Base-by-base conservation (phyloP, 2,113 vertebrate species). In the Ammodytes marinus region DNA sequence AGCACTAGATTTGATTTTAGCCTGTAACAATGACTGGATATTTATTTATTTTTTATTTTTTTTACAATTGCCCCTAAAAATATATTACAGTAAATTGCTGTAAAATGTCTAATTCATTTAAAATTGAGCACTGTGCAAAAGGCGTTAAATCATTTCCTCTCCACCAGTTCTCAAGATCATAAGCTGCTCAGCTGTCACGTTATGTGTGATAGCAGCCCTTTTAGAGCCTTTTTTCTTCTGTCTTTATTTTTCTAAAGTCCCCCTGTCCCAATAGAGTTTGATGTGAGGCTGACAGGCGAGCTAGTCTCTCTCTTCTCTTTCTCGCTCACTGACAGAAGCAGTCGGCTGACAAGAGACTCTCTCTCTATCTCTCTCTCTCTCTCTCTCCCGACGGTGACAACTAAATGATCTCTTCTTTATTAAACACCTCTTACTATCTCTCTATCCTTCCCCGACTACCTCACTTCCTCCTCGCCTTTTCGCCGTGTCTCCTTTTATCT, bases 351-450 rank as follows among this genome's bases (percentile, higher is more conserved):
- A 86, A 27, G 89, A 92, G 84, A 82, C 82, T 88, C 91, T 83
- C 79, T 90, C 27, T 27, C 43, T 77, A 63, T 85, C 27, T 91
- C 79, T 78, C 50, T 74, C 84, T 78, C 50, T 74, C 84, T 27
- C 27, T 84, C 72, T 88, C 91, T 91, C 85, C 90, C 92, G 85
- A 84, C 71, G 83, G 87, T 95, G 94, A 95, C 94, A 94, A 90
- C 82, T 88, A 93, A 94, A 95, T 95, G 92, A 95, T 95, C 94
- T 92, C 84, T 94, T 94, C 91, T 95, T 95, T 95, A 95, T 95
- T 95, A 95, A 95, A 95, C 93, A 90, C 94, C 93, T 93, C 89
- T 86, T 91, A 82, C 91, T 87, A 89, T 93, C 86, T 82, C 78
- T 83, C 89, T 35, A 89, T 90, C 85, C 79, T 74, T 84, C 77